phyloP scores from a whole-genome alignment of 2,888 invertebrate species.

The Hypercompe scribonia region DNA sequence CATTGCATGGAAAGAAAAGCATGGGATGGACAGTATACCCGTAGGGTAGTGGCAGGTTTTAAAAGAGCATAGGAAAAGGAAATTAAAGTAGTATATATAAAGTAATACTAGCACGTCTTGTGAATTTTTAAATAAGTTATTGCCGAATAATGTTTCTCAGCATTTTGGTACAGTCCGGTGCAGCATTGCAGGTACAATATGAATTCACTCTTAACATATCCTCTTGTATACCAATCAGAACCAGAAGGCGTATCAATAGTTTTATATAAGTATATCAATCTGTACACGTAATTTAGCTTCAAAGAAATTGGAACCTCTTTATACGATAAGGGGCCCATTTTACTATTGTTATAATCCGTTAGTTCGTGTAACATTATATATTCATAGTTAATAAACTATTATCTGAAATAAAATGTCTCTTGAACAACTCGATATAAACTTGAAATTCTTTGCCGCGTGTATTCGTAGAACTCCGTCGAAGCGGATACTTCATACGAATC shows the following conservation, averaged over 20 bases:
- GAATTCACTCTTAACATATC: no score
- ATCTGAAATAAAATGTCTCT: background rate
- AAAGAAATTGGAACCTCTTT: background rate
- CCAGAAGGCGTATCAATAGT: no score
- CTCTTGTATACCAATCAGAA: no score
- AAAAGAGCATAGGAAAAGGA: no score
- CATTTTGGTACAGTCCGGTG: background rate
- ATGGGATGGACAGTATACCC: no score
- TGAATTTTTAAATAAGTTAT: no score
- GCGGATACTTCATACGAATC: constrained; percentile 15
- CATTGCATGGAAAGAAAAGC: no score
- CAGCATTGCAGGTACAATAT: no score
- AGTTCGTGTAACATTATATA: background rate
- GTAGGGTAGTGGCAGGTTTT: no score
- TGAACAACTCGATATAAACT: background rate
- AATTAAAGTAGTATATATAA: no score
- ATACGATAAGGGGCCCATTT: background rate
- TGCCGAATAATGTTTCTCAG: background rate
- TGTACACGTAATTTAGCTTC: background rate
- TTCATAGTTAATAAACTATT: background rate
- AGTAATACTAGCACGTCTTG: no score
- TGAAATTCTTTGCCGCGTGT: background rate
- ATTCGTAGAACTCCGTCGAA: constrained; percentile 15
- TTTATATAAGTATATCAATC: no score
- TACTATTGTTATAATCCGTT: background rate